Evolutionary conservation across 2,113 vertebrate species (phyloP).

Genomic region (Vulpes ferrilata): DNA sequence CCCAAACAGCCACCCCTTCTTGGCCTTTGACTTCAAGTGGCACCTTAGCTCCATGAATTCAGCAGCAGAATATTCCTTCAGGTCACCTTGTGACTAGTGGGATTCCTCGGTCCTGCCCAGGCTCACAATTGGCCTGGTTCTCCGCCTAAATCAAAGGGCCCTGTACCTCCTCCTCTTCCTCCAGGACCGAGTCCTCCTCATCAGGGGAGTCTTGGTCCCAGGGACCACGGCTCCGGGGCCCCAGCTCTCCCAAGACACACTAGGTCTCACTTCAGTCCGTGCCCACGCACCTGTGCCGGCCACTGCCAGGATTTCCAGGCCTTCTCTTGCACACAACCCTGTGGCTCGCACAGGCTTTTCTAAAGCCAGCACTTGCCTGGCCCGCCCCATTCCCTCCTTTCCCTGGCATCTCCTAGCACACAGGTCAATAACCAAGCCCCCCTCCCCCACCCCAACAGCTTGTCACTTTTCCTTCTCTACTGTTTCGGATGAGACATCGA

Average conservation of each 20-base stretch:
- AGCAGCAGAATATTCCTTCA: background rate
- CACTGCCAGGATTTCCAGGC: background rate
- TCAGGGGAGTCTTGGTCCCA: background rate
- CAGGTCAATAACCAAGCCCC: background rate
- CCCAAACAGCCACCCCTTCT: background rate
- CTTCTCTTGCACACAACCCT: background rate
- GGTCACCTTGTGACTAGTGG: background rate
- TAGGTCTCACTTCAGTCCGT: background rate
- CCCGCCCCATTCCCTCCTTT: background rate
- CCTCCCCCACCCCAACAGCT: fast-evolving
- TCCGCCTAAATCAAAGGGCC: background rate
- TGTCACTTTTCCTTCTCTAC: background rate
- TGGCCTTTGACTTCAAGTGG: background rate
- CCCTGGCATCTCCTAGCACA: background rate
- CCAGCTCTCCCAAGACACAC: background rate
- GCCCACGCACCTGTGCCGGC: background rate
- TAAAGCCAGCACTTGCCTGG: background rate
- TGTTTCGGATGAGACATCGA: background rate
- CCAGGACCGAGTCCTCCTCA: background rate
- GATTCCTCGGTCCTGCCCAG: background rate
- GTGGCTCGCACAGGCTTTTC: background rate
- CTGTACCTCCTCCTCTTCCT: background rate
- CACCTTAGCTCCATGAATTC: background rate
- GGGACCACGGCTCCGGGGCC: background rate
- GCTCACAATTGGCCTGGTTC: background rate